Evolutionary conservation across 1,140 invertebrate species (phyloP), one percentile per base, ranked within the genome.

Genomic region (Antheraea mylitta): DNA sequence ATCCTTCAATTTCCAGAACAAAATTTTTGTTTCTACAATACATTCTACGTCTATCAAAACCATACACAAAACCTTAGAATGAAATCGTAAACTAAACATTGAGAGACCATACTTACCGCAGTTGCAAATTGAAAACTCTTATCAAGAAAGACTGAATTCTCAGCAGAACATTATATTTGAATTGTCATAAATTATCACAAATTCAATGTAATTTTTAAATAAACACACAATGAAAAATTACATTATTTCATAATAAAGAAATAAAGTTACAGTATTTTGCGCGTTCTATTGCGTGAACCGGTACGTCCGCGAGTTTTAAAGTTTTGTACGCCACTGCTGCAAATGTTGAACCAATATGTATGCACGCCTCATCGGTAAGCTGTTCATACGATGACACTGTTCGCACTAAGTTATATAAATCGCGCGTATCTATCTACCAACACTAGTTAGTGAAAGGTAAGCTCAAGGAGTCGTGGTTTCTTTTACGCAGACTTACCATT

Each of bases 321-420:
- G 79, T 83, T 61, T 83, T 77, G 76, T 75, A 70, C 80, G 73
- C 73, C 74, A 81, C 79, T 81, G 78, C 67, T 74, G 68, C 75
- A 16, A 6, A 42, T 36, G 63, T 18, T 18, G 45, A 79, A 74
- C 71, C 71, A 42, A 42, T 11, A 7, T 6, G 36, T 38, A 7
- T 74, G 73, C 70, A 61, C 69, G 72, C 75, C 73, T 75, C 73
- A 76, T 69, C 75, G 76, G 63, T 68, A 74, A 73, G 69, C 72
- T 42, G 73, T 75, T 71, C 72, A 70, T 74, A 64, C 73, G 62
- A 38, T 10, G 59, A 58, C 66, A 37, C 62, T 61, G 45, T 69
- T 67, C 60, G 60, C 68, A 62, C 70, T 73, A 42, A 42, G 38
- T 42, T 78, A 62, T 70, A 67, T 36, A 71, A 67, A 69, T 73